phyloP scores from a whole-genome alignment of 2,888 invertebrate species.

The Parochlus steinenii region DNA sequence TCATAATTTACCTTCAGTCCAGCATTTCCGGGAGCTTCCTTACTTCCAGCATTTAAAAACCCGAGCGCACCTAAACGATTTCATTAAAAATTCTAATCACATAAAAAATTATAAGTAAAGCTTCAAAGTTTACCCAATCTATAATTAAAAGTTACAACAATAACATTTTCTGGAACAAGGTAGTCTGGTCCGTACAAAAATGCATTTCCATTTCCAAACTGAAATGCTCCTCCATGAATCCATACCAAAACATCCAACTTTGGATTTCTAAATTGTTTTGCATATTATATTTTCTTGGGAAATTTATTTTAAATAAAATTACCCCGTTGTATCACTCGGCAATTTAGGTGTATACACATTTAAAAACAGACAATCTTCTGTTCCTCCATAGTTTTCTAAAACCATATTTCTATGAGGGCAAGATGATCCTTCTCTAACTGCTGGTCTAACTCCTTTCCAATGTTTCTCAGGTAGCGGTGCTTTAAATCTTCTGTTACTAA shows the following conservation, averaged over 20 bases:
- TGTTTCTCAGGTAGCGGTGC: conserved; percentile 13
- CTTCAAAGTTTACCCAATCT: too few species aligned
- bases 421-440: background rate
- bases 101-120: too few species aligned
- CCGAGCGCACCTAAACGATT: conserved; percentile 32
- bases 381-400: conserved; percentile 9
- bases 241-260: conserved; percentile 38
- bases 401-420: conserved; percentile 11
- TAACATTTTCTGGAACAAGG: conserved; percentile 12
- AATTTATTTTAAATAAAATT: background rate
- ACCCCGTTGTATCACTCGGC: conserved; percentile 8
- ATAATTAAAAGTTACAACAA: conserved; percentile 15
- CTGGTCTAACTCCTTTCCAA: conserved; percentile 14
- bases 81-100: too few species aligned
- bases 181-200: conserved; percentile 14
- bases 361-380: conserved; percentile 14
- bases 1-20: too few species aligned
- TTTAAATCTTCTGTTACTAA: conserved; percentile 12
- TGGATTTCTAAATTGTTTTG: conserved; percentile 30
- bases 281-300: background rate
- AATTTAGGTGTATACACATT: conserved; percentile 14
- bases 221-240: conserved; percentile 15
- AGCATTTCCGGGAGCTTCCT: conserved; percentile 46
- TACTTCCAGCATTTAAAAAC: conserved; percentile 52
- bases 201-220: conserved; percentile 12